Percentiles rank a stretch among this genome's conserved stretches.
Conservation (phyloP, 2,113 vertebrate genomes). For the Dissostichus mawsoni region DNA sequence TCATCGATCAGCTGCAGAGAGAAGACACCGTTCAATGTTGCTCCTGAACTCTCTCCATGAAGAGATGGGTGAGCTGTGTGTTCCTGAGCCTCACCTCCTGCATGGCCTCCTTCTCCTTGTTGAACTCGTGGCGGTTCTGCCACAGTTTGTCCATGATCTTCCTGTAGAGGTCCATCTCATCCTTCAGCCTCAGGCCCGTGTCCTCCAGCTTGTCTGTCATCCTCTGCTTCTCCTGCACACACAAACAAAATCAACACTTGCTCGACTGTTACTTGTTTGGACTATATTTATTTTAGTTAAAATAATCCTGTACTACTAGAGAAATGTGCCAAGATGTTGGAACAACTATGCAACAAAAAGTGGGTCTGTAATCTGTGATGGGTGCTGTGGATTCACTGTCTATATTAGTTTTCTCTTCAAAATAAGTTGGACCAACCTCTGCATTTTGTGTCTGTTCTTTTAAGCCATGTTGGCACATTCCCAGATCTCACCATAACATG, state of each 20-base stretch:
- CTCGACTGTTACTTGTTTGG: neutral
- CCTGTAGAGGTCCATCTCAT: constrained; percentile 96
- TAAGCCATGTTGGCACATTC: neutral
- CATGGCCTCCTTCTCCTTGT: constrained; percentile 95
- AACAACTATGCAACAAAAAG: neutral
- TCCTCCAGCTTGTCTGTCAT: constrained; percentile 96
- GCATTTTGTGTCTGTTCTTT: no score
- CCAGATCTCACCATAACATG: neutral
- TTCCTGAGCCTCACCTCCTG: constrained; percentile 88
- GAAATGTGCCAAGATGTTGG: neutral
- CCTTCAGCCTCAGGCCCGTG: constrained; percentile 93
- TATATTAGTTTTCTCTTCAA: no score
- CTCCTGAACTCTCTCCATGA: neutral
- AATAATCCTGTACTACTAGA: neutral
- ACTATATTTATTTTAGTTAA: neutral
- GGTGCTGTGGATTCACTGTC: no score
- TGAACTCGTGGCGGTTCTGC: constrained; percentile 93
- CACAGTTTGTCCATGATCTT: constrained; percentile 97
- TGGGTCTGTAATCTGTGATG: neutral
- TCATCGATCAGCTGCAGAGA: constrained; percentile 93
- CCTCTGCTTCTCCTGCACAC: constrained; percentile 91
- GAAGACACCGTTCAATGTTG: neutral
- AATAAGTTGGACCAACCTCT: no score
- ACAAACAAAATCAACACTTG: neutral
- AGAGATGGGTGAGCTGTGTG: neutral